A percentile compares a stretch with the other conserved stretches of the same genome.
Conservation (phyloP, 2,113 vertebrate species). For the Nothocercus julius region DNA sequence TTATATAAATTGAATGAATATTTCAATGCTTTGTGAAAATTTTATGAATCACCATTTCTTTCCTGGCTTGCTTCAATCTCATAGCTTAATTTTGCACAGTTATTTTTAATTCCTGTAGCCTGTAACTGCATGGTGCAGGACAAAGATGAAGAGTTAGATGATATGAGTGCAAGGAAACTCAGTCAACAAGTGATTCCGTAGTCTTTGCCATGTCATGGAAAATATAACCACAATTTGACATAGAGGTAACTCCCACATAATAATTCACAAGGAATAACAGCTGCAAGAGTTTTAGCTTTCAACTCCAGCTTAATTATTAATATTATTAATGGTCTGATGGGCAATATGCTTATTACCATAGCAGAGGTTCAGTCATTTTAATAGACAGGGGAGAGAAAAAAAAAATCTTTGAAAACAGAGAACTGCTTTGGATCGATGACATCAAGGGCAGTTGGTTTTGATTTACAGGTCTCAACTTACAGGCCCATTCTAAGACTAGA, state of each 20-base stretch:
- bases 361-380: neutral
- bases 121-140: neutral
- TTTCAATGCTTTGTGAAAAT: slow-evolving; percentile 49
- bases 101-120: slow-evolving; percentile 5
- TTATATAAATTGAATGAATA: slow-evolving; percentile 52
- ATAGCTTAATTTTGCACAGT: neutral
- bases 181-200: neutral
- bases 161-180: neutral
- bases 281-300: neutral
- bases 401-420: neutral
- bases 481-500: neutral
- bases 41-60: slow-evolving; percentile 51
- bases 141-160: neutral
- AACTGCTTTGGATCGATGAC: neutral
- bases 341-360: neutral
- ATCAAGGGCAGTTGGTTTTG: neutral
- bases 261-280: neutral
- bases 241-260: neutral
- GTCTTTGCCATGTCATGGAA: neutral
- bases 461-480: neutral
- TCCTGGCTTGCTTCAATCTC: slow-evolving; percentile 6
- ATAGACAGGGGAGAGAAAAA: neutral
- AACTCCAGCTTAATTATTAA: neutral
- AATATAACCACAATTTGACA: neutral
- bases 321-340: neutral